Base-by-base conservation (phyloP, 2,888 invertebrate genomes). In the Blastobasis lacticolella region DNA sequence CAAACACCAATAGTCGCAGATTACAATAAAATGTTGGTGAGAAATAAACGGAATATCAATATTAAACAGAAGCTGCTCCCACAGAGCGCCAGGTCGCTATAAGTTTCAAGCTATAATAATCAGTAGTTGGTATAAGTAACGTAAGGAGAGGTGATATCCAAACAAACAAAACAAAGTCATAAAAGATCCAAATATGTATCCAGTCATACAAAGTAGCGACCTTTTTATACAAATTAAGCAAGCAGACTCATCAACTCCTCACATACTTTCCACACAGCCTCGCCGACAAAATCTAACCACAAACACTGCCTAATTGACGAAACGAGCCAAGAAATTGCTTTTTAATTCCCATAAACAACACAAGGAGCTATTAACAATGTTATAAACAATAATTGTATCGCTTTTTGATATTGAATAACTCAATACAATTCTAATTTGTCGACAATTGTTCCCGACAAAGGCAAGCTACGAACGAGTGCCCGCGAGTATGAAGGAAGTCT, bases 391-490 rank as follows among this genome's bases (percentile, higher is more conserved):
- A 78, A 80, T 72, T 69, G 66, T 75, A 80, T 82, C 79, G 77
- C 78, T 75, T 69, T 78, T 77, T 77, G 82, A 85, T 87, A 86
- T 85, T 86, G 85, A 88, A 84, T 87, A 88, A 88, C 87, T 88
- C 87, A 85, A 88, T 88, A 87, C 86, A 74, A 86, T 87, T 87
- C 85, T 87, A 88, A 88, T 88, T 88, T 88, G 87, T 81, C 87
- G 82, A 88, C 88, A 84, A 88, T 88, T 88, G 87, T 88, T 81
- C 81, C 78, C 83, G 86, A 88, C 88, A 87, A 86, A 87, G 86
- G 86, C 86, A 81, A 66, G 73, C 78, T 72, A 81, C 86, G 87
- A 88, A 81, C 85, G 86, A 87, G 80, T 86, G 87, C 85, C 72
- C 75, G 83, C 82, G 80, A 84, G 85, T 88, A 87, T 87, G 87